Base-by-base conservation (phyloP, 2,888 invertebrate genomes). In the Phengaris alcon region DNA sequence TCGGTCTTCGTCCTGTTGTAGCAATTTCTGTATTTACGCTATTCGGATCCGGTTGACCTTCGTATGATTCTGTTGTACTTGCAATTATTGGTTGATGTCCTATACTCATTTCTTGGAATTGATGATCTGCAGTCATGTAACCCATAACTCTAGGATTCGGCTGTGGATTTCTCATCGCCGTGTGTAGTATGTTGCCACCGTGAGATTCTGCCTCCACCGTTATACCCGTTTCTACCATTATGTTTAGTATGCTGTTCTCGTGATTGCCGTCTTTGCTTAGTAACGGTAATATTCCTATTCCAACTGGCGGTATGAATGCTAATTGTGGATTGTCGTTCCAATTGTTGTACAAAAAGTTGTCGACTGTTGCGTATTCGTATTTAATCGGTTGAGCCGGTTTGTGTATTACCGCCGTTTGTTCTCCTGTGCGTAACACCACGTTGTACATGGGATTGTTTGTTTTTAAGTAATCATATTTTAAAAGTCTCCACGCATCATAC, bases 401-500 rank as follows among this genome's bases (percentile, higher is more conserved):
- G 9, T 51, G 15, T 13, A 46, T 46, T 46, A 46, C 6, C 46
- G 46, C 46, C 6, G 46, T 46, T 46, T 46, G 46, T 46, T 46
- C 46, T 46, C 46, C 46, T 46, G 46, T 46, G 6, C 46, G 46
- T 46, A 46, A 46, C 6, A 46, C 46, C 6, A 46, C 46, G 6
- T 46, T 46, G 46, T 46, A 46, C 46, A 46, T 5, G 46, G 46
- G 46, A 6, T 46, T 46, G 46, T 46, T 46, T 3, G 46, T 46
- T 46, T 46, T 46, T 46, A 46, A 46, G 46, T 46, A 46, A 46
- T 46, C 51, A 70, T 51, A 51, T 51, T 55, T 55, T 55, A 55
- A 55, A 3, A 55, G 48, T 51, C 70, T 68, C 76, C 78, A 76
- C 55, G 75, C 74, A 46, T 77, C 73, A 35, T 76, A 76, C 73